Conservation (phyloP, 2,113 vertebrate species). For the Rhea pennata region DNA sequence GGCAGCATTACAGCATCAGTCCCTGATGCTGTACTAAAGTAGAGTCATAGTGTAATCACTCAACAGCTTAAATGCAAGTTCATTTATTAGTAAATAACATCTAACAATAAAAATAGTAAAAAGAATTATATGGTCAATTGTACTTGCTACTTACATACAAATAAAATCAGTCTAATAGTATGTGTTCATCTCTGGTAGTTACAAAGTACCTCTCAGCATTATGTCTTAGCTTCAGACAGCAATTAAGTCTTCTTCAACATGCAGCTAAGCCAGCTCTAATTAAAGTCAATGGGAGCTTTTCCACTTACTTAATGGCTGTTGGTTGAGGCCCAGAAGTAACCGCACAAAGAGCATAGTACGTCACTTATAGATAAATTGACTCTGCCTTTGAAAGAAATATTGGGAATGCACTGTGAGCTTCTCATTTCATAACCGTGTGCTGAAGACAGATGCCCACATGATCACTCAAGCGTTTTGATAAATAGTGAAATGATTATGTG, state of each 20-base stretch:
- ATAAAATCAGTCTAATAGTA: not conserved
- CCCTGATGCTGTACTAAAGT: not conserved
- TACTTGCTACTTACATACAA: not conserved
- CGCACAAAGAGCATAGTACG: not conserved
- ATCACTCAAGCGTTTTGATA: not conserved
- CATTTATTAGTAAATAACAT: not conserved
- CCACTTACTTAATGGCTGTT: not conserved
- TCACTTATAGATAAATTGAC: not conserved
- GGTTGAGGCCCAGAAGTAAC: not conserved
- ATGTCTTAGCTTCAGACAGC: not conserved
- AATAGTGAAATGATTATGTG: not conserved
- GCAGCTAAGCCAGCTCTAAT: slow-evolving; percentile 16
- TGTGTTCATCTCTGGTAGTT: not conserved
- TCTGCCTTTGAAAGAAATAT: not conserved
- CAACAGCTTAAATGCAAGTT: not conserved
- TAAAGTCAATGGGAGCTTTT: slow-evolving; percentile 35
- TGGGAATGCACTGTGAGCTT: not conserved
- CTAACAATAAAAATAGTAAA: not conserved
- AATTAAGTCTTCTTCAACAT: slow-evolving; percentile 2
- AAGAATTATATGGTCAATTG: not conserved
- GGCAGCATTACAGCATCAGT: not conserved
- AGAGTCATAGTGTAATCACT: not conserved
- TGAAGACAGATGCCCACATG: not conserved
- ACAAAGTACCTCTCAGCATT: not conserved
- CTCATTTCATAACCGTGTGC: not conserved